A percentile compares a stretch with the other conserved stretches of the same genome.
phyloP scores from a whole-genome alignment of 2,797 vertebrate species.

The Otolemur crassicaudatus region DNA sequence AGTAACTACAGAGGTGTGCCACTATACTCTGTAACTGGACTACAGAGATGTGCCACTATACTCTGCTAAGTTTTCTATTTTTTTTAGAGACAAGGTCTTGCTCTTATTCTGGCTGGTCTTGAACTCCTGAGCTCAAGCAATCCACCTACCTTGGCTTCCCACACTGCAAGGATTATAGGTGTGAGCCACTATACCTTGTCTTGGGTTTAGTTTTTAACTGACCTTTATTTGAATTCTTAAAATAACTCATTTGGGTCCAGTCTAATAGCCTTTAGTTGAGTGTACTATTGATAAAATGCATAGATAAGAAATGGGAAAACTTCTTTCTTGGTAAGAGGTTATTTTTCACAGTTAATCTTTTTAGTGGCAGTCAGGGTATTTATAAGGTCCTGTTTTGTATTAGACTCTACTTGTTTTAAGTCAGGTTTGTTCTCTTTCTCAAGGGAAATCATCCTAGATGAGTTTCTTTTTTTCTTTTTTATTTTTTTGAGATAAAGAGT shows the following conservation, averaged over 20 bases:
- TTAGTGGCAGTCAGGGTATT: slow-evolving; percentile 3
- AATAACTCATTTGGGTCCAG: not conserved
- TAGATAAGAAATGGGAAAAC: slow-evolving; percentile 36
- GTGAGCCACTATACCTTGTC: not conserved
- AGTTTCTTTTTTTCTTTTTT: not conserved
- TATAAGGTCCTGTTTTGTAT: slow-evolving; percentile 31
- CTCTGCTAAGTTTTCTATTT: not conserved
- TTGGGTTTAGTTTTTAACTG: slow-evolving; percentile 1
- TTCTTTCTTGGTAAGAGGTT: slow-evolving; percentile 30
- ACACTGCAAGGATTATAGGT: not conserved
- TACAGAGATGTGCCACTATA: not conserved
- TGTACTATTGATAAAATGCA: not conserved
- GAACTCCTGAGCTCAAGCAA: not conserved
- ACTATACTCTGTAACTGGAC: not conserved
- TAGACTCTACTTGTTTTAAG: slow-evolving; percentile 53
- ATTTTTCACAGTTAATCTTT: slow-evolving; percentile 42
- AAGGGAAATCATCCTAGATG: not conserved
- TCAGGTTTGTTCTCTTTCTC: slow-evolving; percentile 25
- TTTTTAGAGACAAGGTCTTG: not conserved
- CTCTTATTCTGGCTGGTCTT: not conserved
- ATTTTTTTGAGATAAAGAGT: too few species aligned
- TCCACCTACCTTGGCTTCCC: not conserved
- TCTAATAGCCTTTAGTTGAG: not conserved
- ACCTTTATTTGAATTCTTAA: slow-evolving; percentile 49
- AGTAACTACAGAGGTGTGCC: not conserved